A percentile compares a stretch with the other conserved stretches of the same genome.
Evolutionary conservation across 2,888 invertebrate species (phyloP).

Genomic region (Eremobia ochroleuca): DNA sequence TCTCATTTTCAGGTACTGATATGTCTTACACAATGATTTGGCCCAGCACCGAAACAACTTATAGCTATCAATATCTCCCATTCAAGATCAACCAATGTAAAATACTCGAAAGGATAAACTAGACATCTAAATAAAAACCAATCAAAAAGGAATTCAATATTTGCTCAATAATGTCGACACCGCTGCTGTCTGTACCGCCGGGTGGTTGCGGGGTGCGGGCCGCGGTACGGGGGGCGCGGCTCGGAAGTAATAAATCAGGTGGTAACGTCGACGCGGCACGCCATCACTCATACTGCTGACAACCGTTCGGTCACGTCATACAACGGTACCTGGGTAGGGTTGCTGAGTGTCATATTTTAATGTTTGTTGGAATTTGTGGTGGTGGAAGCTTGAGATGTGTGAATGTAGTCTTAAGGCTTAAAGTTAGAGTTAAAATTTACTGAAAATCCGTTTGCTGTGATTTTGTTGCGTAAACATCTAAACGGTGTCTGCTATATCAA

Average conservation of each 20-base stretch:
- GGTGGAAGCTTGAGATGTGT: not conserved
- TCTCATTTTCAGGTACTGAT: not conserved
- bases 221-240: slow-evolving; percentile 66
- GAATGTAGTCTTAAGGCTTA: too few relatives aligned
- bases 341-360: slow-evolving; percentile 34
- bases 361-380: not conserved
- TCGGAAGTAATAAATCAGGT: slow-evolving; percentile 91
- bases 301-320: slow-evolving; percentile 83
- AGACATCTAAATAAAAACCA: slow-evolving; percentile 14
- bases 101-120: not conserved
- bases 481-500: not conserved
- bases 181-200: slow-evolving; percentile 72
- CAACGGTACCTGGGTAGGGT: slow-evolving; percentile 75
- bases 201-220: slow-evolving; percentile 51
- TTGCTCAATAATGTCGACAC: slow-evolving; percentile 41
- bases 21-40: not conserved
- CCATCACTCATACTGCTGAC: slow-evolving; percentile 89
- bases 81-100: not conserved
- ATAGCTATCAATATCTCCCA: not conserved
- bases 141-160: slow-evolving; percentile 33
- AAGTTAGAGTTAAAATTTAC: not conserved
- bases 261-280: slow-evolving; percentile 89
- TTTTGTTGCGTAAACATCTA: not conserved
- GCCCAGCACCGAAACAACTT: not conserved
- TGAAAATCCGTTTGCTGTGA: too few relatives aligned